Conservation (phyloP, 1,140 invertebrate genomes). For the Drosophila pseudoananassae region DNA sequence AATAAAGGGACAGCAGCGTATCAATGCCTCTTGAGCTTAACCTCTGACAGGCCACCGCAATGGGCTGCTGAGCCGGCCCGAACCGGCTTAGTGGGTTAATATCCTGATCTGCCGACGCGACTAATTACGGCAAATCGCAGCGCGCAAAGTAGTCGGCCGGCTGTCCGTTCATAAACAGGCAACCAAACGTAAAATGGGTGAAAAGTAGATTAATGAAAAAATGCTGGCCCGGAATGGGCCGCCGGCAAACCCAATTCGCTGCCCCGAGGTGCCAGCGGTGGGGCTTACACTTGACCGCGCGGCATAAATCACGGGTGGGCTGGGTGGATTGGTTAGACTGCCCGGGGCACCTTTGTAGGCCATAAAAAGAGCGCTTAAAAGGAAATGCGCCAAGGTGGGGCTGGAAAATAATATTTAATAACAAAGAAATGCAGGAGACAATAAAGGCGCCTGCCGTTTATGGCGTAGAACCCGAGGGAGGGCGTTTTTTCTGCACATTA, state of each 20-base stretch:
- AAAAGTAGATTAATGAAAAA: constrained; percentile 63
- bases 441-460: constrained; percentile 44
- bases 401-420: constrained; percentile 72
- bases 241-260: constrained; percentile 77
- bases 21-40: constrained; percentile 42
- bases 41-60: constrained; percentile 43
- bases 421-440: constrained; percentile 70
- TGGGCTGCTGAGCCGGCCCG: constrained; percentile 41
- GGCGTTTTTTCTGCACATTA: background rate
- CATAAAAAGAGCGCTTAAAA: constrained; percentile 68
- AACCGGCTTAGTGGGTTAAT: constrained; percentile 34
- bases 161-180: constrained; percentile 67
- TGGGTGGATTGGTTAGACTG: background rate
- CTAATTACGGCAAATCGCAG: constrained; percentile 79
- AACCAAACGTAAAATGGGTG: constrained; percentile 4
- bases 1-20: constrained; percentile 11
- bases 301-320: constrained; percentile 66
- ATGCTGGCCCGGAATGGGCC: constrained; percentile 61
- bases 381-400: constrained; percentile 55
- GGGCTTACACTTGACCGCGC: constrained; percentile 79
- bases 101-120: constrained; percentile 50
- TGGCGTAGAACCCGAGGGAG: constrained; percentile 10
- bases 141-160: constrained; percentile 64
- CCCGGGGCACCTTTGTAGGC: constrained; percentile 41
- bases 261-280: constrained; percentile 55